Evolutionary conservation across 2,113 vertebrate genomes (phyloP).

Genomic region (Erpornis zantholeuca): DNA sequence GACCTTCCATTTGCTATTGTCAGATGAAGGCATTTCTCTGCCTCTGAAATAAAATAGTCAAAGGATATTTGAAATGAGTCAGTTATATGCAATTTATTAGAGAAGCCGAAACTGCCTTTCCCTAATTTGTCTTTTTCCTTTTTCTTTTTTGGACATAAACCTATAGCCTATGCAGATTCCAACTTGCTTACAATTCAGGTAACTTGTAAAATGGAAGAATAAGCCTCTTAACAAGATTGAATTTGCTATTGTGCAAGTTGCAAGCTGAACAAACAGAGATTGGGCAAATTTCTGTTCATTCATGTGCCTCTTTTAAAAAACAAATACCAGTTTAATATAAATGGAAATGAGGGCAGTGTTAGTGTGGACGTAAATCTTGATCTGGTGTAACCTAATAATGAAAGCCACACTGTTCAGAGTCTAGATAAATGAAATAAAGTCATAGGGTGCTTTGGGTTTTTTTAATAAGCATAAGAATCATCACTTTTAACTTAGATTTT

Average conservation of each 20-base stretch:
- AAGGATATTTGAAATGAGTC: conserved; percentile 43
- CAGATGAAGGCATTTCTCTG: neutral
- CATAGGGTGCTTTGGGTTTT: conserved; percentile 17
- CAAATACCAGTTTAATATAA: conserved; percentile 85
- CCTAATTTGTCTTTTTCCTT: conserved; percentile 20
- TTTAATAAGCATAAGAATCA: conserved; percentile 38
- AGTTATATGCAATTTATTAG: conserved; percentile 43
- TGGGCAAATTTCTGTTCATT: conserved; percentile 73
- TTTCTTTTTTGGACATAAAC: neutral
- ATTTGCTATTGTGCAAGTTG: conserved; percentile 76
- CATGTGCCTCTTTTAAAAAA: conserved; percentile 76
- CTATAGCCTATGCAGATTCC: conserved; percentile 44
- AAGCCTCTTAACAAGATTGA: conserved; percentile 78
- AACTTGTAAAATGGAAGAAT: conserved; percentile 66
- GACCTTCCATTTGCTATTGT: neutral
- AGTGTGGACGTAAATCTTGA: conserved; percentile 78
- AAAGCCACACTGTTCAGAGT: conserved; percentile 67
- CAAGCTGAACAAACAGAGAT: conserved; percentile 85
- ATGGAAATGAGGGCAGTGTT: conserved; percentile 80
- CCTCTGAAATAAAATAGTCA: conserved; percentile 32
- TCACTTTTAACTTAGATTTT: conserved; percentile 49
- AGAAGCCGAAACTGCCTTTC: neutral
- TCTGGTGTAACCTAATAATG: conserved; percentile 79
- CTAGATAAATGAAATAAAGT: conserved; percentile 69
- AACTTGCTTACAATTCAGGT: conserved; percentile 69